These are phyloP conservation scores for Simalia tracyae DNA, from an alignment of 2,797 vertebrate genomes.

Conservation along the genomic window DNA sequence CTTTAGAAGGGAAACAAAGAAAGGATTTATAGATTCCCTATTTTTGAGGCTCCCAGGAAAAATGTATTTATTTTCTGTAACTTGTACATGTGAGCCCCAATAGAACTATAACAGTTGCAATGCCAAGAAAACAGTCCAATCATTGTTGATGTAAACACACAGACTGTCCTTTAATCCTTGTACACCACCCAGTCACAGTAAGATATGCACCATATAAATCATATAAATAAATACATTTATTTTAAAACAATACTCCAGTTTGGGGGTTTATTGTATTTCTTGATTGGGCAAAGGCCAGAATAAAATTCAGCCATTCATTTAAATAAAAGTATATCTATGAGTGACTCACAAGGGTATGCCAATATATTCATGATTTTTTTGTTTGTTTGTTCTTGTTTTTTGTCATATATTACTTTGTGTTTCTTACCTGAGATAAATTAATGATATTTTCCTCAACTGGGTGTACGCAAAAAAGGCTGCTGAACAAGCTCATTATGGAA, in stretches of 20 bases:
- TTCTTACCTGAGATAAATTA: not conserved
- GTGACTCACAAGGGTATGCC: not conserved
- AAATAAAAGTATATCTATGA: not conserved
- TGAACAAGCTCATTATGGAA: not conserved
- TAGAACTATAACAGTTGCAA: not conserved
- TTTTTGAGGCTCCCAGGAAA: not conserved
- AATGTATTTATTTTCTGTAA: not conserved
- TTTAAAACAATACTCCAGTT: too few relatives aligned
- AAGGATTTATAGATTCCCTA: not conserved
- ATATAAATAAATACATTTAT: too few relatives aligned
- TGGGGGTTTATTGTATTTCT: too few relatives aligned
- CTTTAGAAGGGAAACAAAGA: not conserved
- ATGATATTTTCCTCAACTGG: not conserved
- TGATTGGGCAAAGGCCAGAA: too few relatives aligned
- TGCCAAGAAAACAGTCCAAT: not conserved
- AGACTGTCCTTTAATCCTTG: not conserved
- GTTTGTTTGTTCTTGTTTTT: not conserved
- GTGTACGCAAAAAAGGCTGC: not conserved
- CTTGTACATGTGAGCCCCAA: not conserved
- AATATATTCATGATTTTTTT: not conserved
- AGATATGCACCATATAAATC: not conserved
- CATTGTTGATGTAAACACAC: not conserved
- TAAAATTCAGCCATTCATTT: not conserved
- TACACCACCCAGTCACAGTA: not conserved
- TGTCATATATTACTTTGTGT: not conserved